Conservation (phyloP, 2,797 vertebrate species). For the Semaprochilodus insignis region DNA sequence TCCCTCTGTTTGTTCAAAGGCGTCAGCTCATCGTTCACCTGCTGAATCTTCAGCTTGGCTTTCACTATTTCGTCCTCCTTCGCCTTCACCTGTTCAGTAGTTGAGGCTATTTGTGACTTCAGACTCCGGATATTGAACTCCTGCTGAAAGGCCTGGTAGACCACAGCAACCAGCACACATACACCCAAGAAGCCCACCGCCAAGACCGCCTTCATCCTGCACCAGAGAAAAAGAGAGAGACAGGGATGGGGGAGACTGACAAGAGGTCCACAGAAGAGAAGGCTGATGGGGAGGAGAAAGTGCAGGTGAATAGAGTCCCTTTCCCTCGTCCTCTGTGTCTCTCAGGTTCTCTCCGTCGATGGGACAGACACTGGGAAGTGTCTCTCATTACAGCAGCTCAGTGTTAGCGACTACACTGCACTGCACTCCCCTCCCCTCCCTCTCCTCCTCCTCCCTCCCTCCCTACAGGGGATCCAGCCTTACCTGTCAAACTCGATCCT, state of each 20-base stretch:
- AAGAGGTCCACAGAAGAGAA: background rate
- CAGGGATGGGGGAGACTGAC: background rate
- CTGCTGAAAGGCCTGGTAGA: conserved; percentile 69
- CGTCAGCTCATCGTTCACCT: conserved; percentile 27
- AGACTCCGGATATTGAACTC: conserved; percentile 59
- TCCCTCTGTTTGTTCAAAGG: conserved; percentile 17
- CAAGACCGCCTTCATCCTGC: conserved; percentile 63
- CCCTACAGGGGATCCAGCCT: conserved; percentile 26
- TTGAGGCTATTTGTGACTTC: background rate
- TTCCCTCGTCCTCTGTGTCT: conserved; percentile 6
- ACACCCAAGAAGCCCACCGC: conserved; percentile 48
- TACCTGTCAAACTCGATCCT: conserved; percentile 56
- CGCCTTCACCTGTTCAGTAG: conserved; percentile 22
- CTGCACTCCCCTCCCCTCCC: background rate
- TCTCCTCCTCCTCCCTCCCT: background rate
- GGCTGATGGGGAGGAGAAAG: background rate
- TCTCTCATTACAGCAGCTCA: conserved; percentile 13
- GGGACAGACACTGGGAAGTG: background rate
- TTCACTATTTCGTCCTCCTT: conserved; percentile 64
- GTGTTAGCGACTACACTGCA: background rate
- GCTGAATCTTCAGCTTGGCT: conserved; percentile 54
- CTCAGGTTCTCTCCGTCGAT: conserved; percentile 6
- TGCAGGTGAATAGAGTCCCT: background rate
- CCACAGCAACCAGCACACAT: conserved; percentile 57
- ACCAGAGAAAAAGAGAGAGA: background rate